Percentiles rank a stretch among this genome's conserved stretches.
Conservation (phyloP, 2,888 invertebrate species). For the Plebejus anna region DNA sequence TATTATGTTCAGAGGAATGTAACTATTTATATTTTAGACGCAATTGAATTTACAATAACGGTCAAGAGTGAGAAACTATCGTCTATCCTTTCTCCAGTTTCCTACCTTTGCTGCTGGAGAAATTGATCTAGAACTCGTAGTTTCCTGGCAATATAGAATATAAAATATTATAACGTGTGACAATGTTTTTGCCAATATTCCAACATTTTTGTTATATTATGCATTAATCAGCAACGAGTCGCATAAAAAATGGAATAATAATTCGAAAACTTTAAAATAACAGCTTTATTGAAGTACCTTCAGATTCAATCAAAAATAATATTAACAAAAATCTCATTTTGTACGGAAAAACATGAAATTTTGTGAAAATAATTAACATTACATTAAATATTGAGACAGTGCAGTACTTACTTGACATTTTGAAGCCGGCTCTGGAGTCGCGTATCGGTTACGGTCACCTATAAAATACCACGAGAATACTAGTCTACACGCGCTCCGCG, state of each 20-base stretch:
- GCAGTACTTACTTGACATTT: constrained; percentile 70
- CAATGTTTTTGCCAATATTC: not conserved
- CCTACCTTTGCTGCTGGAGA: not conserved
- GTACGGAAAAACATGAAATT: not conserved
- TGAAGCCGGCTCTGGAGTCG: constrained; percentile 68
- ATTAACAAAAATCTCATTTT: not conserved
- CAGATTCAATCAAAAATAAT: constrained; percentile 3
- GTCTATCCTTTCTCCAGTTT: not conserved
- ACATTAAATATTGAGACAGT: constrained; percentile 20
- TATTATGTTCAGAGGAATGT: not conserved
- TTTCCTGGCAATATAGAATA: not conserved
- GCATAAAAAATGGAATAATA: not conserved
- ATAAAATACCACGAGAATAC: constrained; percentile 55
- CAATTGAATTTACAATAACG: not conserved
- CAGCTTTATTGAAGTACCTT: constrained; percentile 22
- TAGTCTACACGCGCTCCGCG: constrained; percentile 62
- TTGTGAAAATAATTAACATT: not conserved
- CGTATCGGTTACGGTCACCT: constrained; percentile 71
- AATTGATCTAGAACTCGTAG: not conserved
- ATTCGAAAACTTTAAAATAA: constrained; percentile 7
- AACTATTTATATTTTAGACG: not conserved
- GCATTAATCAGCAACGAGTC: not conserved
- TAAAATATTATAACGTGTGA: not conserved
- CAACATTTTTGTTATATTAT: not conserved
- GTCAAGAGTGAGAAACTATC: not conserved